These are phyloP conservation scores for Oligia strigilis DNA, from an alignment of 2,888 invertebrate genomes.

Conservation along the genomic window DNA sequence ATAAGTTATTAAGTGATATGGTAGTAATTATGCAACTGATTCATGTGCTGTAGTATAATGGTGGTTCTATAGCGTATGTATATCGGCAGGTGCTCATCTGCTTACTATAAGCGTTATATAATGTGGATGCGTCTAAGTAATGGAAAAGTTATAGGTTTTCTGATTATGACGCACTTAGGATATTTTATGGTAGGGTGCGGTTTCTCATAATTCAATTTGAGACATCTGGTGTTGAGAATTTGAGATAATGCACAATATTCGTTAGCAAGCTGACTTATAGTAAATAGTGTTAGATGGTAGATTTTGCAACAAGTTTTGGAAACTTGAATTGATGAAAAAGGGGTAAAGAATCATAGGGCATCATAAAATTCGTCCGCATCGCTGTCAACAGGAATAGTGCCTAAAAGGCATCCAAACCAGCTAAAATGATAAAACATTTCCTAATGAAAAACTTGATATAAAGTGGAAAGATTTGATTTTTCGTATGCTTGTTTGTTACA, in stretches of 20 bases:
- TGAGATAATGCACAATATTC: not conserved
- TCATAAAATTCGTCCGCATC: too few relatives aligned
- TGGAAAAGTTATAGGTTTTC: slow-evolving; percentile 33
- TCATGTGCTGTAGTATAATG: slow-evolving; percentile 46
- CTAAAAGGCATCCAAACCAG: too few relatives aligned
- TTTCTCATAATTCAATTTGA: not conserved
- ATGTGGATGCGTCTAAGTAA: not conserved
- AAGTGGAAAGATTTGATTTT: too few relatives aligned
- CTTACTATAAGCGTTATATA: slow-evolving; percentile 18
- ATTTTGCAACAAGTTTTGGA: not conserved
- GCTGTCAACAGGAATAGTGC: too few relatives aligned
- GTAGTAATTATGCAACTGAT: slow-evolving; percentile 73
- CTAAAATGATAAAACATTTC: too few relatives aligned
- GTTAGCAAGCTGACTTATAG: not conserved
- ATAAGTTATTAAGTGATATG: slow-evolving; percentile 71
- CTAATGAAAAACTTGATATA: too few relatives aligned
- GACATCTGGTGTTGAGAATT: not conserved
- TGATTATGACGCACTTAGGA: not conserved
- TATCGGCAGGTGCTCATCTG: slow-evolving; percentile 51
- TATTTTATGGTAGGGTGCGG: not conserved
- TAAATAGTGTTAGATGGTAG: not conserved
- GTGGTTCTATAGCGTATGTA: slow-evolving; percentile 35
- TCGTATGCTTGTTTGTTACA: too few relatives aligned
- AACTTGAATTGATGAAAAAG: not conserved
- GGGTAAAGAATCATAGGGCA: too few relatives aligned